These are phyloP conservation scores for Myotis yumanensis DNA, from an alignment of 2,113 vertebrate species.

Conservation along the genomic window DNA sequence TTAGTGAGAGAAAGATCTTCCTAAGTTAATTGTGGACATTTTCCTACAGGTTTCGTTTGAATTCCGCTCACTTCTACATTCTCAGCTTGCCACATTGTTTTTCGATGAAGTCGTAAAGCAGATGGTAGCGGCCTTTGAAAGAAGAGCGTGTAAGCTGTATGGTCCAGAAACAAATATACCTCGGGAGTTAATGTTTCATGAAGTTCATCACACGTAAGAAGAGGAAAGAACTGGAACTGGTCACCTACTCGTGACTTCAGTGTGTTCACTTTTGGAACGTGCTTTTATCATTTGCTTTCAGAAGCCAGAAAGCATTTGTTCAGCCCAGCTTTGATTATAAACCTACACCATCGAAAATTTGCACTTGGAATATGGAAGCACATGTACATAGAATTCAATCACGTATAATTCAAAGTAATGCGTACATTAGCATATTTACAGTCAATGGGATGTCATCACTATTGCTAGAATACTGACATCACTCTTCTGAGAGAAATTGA, in stretches of 20 bases:
- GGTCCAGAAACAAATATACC: constrained; percentile 93
- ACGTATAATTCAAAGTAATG: constrained; percentile 65
- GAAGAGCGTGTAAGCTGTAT: constrained; percentile 88
- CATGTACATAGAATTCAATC: constrained; percentile 62
- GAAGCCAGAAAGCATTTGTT: constrained; percentile 58
- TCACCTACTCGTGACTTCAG: constrained; percentile 32
- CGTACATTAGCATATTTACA: constrained; percentile 50
- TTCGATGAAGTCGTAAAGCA: constrained; percentile 98
- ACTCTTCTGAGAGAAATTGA: constrained; percentile 48
- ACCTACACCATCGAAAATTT: constrained; percentile 58
- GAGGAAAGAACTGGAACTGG: background rate
- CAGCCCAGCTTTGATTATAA: constrained; percentile 68
- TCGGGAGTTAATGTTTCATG: constrained; percentile 93
- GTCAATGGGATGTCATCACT: constrained; percentile 21
- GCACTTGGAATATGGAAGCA: constrained; percentile 63
- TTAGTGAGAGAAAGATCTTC: background rate
- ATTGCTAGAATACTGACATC: constrained; percentile 40
- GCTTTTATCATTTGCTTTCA: constrained; percentile 57
- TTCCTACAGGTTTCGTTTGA: constrained; percentile 93
- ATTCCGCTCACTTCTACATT: constrained; percentile 96
- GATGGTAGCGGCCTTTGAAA: constrained; percentile 95
- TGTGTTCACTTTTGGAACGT: constrained; percentile 60
- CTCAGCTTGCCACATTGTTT: constrained; percentile 93
- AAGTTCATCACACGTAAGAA: constrained; percentile 92
- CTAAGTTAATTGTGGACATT: constrained; percentile 49